Evolutionary conservation across 2,113 vertebrate species (phyloP).

Genomic region (Seriola aureovittata): DNA sequence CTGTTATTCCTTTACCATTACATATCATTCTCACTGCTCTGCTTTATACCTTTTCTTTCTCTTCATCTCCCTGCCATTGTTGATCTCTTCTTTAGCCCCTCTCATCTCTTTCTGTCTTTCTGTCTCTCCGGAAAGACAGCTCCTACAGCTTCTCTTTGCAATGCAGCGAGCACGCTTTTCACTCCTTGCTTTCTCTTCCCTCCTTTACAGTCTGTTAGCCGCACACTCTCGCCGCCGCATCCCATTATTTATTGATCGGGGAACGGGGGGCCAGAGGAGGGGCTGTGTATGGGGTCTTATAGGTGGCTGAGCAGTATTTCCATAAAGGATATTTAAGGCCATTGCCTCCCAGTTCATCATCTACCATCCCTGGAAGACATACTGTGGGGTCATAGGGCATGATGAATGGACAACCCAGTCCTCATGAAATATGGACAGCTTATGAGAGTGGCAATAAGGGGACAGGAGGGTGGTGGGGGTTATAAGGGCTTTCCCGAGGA

Average conservation of each 20-base stretch:
- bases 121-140: constrained; percentile 57
- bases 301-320: constrained; percentile 70
- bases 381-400: constrained; percentile 62
- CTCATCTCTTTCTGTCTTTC: constrained; percentile 38
- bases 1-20: constrained; percentile 12
- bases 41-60: constrained; percentile 6
- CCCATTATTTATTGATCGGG: constrained; percentile 85
- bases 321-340: constrained; percentile 83
- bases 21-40: constrained; percentile 9
- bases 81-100: constrained; percentile 29
- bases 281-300: constrained; percentile 31
- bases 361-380: constrained; percentile 55
- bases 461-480: constrained; percentile 9
- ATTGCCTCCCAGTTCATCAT: constrained; percentile 54
- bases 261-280: constrained; percentile 35
- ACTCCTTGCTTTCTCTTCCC: constrained; percentile 30
- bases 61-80: constrained; percentile 18
- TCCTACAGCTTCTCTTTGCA: constrained; percentile 68
- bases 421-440: constrained; percentile 75
- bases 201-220: constrained; percentile 78
- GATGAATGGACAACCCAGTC: constrained; percentile 61
- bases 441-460: constrained; percentile 51
- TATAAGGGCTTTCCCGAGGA: constrained; percentile 34
- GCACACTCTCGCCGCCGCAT: constrained; percentile 62
- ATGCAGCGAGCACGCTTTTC: constrained; percentile 54